phyloP scores from a whole-genome alignment of 2,888 invertebrate genomes.

The Thymelicus lineola region DNA sequence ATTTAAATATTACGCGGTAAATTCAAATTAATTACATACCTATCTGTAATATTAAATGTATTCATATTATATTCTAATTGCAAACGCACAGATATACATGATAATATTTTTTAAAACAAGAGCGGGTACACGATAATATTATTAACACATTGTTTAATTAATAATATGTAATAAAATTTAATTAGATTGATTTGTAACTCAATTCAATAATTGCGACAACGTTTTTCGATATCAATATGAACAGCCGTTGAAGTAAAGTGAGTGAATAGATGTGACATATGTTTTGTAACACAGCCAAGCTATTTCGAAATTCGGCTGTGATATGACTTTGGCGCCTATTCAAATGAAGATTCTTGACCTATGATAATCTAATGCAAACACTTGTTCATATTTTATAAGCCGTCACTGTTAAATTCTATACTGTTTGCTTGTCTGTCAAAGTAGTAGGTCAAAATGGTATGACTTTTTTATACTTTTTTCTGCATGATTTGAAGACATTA shows the following conservation, averaged over 20 bases:
- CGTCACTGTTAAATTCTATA: not conserved
- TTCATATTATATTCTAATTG: too few relatives aligned
- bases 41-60: not conserved
- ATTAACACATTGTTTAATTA: not conserved
- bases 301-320: constrained; percentile 66
- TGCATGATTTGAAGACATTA: constrained; percentile 14
- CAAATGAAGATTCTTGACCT: constrained; percentile 71
- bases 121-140: too few relatives aligned
- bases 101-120: too few relatives aligned
- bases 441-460: constrained; percentile 30
- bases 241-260: constrained; percentile 7
- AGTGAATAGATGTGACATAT: constrained; percentile 32
- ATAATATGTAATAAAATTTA: not conserved
- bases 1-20: not conserved
- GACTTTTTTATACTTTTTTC: constrained; percentile 12
- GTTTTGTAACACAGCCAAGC: constrained; percentile 72
- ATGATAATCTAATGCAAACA: constrained; percentile 39
- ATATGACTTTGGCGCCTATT: constrained; percentile 73
- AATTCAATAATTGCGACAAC: not conserved
- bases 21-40: constrained; percentile 9
- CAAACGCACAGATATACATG: too few relatives aligned
- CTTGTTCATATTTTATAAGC: constrained; percentile 30
- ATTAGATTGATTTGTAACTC: not conserved
- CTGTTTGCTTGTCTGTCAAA: constrained; percentile 17
- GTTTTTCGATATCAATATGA: not conserved